Percentiles rank a stretch among this genome's conserved stretches.
Evolutionary conservation across 2,113 vertebrate genomes (phyloP).

Genomic region (Siniperca chuatsi): DNA sequence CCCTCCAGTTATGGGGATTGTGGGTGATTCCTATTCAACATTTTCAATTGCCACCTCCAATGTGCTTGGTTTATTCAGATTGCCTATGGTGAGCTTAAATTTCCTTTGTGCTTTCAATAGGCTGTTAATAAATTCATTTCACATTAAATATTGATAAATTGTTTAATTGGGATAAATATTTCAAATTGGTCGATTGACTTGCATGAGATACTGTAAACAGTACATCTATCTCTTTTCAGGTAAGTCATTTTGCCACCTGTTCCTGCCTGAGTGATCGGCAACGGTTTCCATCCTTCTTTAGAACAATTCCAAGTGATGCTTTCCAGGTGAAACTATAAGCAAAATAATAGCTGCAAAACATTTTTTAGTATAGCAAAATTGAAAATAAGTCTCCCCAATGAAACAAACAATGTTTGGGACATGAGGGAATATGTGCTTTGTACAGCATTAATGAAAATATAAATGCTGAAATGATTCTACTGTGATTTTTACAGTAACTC

Average conservation of each 20-base stretch:
- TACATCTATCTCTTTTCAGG: slow-evolving; percentile 11
- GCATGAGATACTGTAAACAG: background rate
- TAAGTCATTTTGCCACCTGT: slow-evolving; percentile 58
- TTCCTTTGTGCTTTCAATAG: background rate
- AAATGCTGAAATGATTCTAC: background rate
- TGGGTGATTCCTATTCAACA: slow-evolving; percentile 77
- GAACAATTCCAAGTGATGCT: slow-evolving; percentile 51
- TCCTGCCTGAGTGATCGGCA: slow-evolving; percentile 17
- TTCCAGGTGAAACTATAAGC: slow-evolving; percentile 39
- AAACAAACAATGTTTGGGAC: background rate
- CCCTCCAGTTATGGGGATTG: slow-evolving; percentile 75
- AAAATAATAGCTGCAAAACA: background rate
- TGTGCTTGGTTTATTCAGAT: slow-evolving; percentile 72
- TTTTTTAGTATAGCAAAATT: background rate
- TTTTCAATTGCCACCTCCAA: slow-evolving; percentile 76
- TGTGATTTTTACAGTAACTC: background rate
- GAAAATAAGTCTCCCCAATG: background rate
- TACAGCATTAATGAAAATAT: background rate
- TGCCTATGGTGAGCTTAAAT: slow-evolving; percentile 71
- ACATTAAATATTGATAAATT: background rate
- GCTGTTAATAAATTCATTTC: background rate
- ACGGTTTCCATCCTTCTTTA: slow-evolving; percentile 48
- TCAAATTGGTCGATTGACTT: background rate
- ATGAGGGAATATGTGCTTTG: slow-evolving; percentile 15
- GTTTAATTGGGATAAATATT: background rate